A percentile compares a stretch with the other conserved stretches of the same genome.
Evolutionary conservation across 2,888 invertebrate genomes (phyloP).

Genomic region (Argyresthia albistria): DNA sequence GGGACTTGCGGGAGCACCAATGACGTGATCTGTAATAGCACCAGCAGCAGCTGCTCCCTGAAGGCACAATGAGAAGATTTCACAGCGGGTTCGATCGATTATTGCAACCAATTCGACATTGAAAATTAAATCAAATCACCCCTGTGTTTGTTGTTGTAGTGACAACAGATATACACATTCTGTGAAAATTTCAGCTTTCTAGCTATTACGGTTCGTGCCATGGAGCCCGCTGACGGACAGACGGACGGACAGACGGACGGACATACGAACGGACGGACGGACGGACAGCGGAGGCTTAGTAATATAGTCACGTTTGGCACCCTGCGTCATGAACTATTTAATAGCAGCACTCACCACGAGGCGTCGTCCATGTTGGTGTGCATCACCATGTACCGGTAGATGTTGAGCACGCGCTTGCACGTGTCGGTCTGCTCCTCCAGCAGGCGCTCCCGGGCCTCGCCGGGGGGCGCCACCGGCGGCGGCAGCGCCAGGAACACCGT

Average conservation of each 20-base stretch:
- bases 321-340: not conserved
- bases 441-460: slow-evolving; percentile 74
- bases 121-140: too few species aligned
- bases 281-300: too few species aligned
- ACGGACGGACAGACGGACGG: too few species aligned
- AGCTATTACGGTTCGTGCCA: too few species aligned
- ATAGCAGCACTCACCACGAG: slow-evolving; percentile 81
- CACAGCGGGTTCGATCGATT: too few species aligned
- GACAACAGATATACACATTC: too few species aligned
- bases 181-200: too few species aligned
- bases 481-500: slow-evolving; percentile 89
- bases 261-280: too few species aligned
- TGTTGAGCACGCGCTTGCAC: slow-evolving; percentile 95
- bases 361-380: slow-evolving; percentile 92
- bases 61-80: slow-evolving; percentile 10
- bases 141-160: too few species aligned
- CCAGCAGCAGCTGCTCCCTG: slow-evolving; percentile 89
- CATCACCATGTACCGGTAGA: slow-evolving; percentile 98
- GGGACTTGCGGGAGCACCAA: slow-evolving; percentile 87
- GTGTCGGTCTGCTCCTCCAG: slow-evolving; percentile 95
- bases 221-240: too few species aligned
- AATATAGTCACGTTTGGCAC: not conserved
- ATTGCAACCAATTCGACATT: too few species aligned
- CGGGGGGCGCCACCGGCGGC: slow-evolving; percentile 64
- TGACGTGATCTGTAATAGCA: slow-evolving; percentile 92